Conservation (phyloP, 2,113 vertebrate genomes). For the Phalacrocorax brasilianus region DNA sequence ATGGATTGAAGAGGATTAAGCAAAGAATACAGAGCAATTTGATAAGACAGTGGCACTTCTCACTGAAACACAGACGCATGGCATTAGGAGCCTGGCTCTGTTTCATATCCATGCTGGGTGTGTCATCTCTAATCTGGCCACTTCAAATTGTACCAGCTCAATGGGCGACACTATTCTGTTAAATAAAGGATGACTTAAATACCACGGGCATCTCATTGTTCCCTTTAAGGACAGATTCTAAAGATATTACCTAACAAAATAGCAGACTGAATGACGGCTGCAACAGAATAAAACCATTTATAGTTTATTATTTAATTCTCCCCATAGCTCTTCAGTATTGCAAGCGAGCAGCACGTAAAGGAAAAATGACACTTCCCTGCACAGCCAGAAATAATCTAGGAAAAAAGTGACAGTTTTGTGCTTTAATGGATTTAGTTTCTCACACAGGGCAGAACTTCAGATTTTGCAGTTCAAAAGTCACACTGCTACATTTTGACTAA, state of each 20-base stretch:
- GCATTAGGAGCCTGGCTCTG: not conserved
- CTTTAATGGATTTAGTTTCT: not conserved
- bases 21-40: not conserved
- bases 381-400: not conserved
- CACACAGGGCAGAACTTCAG: not conserved
- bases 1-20: not conserved
- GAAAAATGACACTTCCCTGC: not conserved
- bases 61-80: too few relatives aligned
- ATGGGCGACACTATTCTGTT: not conserved
- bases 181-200: not conserved
- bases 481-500: not conserved
- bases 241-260: not conserved
- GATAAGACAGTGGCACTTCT: not conserved
- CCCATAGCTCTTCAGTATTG: not conserved
- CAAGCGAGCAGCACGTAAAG: not conserved
- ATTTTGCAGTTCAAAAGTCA: not conserved
- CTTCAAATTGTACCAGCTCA: not conserved
- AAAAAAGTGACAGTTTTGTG: not conserved
- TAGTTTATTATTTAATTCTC: not conserved
- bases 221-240: not conserved
- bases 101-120: not conserved
- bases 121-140: not conserved
- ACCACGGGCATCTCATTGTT: not conserved
- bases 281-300: not conserved
- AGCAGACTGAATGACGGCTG: not conserved